A percentile compares a stretch with the other conserved stretches of the same genome.
Conservation (phyloP, 1,140 invertebrate species). For the Eubasilissa regina region DNA sequence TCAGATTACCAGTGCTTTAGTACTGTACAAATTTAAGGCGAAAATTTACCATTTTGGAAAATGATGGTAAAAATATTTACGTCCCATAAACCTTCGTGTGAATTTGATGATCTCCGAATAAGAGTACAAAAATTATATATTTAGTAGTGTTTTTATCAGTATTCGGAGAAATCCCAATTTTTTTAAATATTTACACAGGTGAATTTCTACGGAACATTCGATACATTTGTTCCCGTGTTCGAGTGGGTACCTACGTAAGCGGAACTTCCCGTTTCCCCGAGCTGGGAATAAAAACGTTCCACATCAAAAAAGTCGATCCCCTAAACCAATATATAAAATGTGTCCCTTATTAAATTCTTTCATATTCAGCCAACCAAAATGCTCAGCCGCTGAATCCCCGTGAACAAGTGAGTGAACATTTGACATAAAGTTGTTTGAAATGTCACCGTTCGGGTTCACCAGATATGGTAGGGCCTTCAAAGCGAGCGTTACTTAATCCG, state of each 20-base stretch:
- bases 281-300: conserved; percentile 30
- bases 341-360: conserved; percentile 59
- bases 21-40: too few relatives aligned
- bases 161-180: too few relatives aligned
- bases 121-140: too few relatives aligned
- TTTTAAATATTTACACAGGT: too few relatives aligned
- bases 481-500: conserved; percentile 58
- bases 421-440: conserved; percentile 59
- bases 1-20: too few relatives aligned
- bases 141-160: too few relatives aligned
- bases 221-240: background rate
- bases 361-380: conserved; percentile 59
- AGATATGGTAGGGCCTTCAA: conserved; percentile 54
- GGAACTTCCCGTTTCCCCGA: background rate
- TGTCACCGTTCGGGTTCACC: conserved; percentile 60
- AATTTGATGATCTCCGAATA: too few relatives aligned
- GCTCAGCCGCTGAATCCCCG: conserved; percentile 45
- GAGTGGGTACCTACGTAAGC: background rate
- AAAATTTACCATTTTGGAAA: too few relatives aligned
- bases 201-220: background rate
- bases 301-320: conserved; percentile 39
- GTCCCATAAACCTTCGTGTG: too few relatives aligned
- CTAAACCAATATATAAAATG: conserved; percentile 50
- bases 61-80: too few relatives aligned
- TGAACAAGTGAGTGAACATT: conserved; percentile 54